Evolutionary conservation across 1,140 invertebrate species (phyloP).

Genomic region (Conus ventricosus): DNA sequence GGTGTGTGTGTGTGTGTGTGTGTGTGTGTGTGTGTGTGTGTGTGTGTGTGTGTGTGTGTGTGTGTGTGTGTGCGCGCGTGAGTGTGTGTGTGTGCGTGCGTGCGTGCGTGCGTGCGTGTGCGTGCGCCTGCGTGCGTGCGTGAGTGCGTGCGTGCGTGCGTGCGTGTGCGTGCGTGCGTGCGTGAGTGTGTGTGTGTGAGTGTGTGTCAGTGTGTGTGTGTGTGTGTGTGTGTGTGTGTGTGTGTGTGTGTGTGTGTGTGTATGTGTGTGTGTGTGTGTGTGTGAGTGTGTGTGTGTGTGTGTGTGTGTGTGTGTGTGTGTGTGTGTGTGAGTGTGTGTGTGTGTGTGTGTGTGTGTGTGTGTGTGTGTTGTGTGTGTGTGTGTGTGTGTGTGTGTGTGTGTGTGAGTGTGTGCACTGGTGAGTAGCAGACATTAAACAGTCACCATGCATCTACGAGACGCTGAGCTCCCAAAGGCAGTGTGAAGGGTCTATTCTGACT

Average conservation of each 20-base stretch:
- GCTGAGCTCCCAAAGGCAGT: no score
- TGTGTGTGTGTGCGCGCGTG: not conserved
- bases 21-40: not conserved
- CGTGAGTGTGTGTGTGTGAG: not conserved
- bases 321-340: not conserved
- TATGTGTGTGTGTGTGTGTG: no score
- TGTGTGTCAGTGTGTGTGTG: not conserved
- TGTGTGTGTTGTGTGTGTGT: not conserved
- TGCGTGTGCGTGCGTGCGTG: not conserved
- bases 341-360: not conserved
- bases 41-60: not conserved
- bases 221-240: not conserved
- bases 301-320: not conserved
- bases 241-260: not conserved
- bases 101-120: not conserved
- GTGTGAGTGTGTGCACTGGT: no score
- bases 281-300: not conserved
- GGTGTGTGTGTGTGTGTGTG: not conserved
- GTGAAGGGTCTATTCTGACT: no score
- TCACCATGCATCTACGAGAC: no score
- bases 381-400: not conserved
- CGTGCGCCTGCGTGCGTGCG: no score
- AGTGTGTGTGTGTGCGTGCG: not conserved
- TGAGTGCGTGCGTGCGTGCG: not conserved
- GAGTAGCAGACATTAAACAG: no score